phyloP scores from a whole-genome alignment of 2,888 invertebrate genomes.

The Rotaria sp. region DNA sequence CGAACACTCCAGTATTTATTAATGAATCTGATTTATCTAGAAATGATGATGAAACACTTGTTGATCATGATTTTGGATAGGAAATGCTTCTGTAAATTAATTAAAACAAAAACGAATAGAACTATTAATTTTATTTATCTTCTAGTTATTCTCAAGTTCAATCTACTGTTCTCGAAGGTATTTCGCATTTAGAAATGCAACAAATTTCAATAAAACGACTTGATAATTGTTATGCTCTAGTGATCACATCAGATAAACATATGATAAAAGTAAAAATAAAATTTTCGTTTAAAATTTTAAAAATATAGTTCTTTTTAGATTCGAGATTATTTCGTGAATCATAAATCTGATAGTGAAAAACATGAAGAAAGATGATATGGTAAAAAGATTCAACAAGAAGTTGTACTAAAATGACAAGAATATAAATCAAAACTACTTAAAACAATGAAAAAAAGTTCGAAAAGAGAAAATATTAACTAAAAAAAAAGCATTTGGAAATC shows the following conservation, averaged over 20 bases:
- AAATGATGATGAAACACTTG: neutral
- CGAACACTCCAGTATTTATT: neutral
- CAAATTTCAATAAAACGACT: constrained; percentile 75
- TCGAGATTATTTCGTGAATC: constrained; percentile 71
- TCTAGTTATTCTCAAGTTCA: constrained; percentile 58
- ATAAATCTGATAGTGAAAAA: constrained; percentile 74
- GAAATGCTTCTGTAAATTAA: constrained; percentile 34
- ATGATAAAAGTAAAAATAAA: constrained; percentile 73
- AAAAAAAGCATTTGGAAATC: too few species aligned
- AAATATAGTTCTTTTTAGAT: neutral
- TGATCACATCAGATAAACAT: constrained; percentile 94
- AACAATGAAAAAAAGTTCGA: constrained; percentile 79
- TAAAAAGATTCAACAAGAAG: constrained; percentile 77
- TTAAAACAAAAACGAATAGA: neutral
- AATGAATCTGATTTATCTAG: neutral
- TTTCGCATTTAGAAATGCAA: constrained; percentile 69
- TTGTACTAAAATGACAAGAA: constrained; percentile 72
- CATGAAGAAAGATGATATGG: constrained; percentile 84
- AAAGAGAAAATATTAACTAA: constrained; percentile 69
- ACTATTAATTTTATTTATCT: neutral
- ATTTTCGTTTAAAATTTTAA: neutral
- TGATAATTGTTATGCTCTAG: constrained; percentile 94
- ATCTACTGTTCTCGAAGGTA: constrained; percentile 72
- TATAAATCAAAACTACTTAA: constrained; percentile 85
- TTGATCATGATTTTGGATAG: constrained; percentile 36